Conservation (phyloP, 2,113 vertebrate species). For the Aldabrachelys gigantea region DNA sequence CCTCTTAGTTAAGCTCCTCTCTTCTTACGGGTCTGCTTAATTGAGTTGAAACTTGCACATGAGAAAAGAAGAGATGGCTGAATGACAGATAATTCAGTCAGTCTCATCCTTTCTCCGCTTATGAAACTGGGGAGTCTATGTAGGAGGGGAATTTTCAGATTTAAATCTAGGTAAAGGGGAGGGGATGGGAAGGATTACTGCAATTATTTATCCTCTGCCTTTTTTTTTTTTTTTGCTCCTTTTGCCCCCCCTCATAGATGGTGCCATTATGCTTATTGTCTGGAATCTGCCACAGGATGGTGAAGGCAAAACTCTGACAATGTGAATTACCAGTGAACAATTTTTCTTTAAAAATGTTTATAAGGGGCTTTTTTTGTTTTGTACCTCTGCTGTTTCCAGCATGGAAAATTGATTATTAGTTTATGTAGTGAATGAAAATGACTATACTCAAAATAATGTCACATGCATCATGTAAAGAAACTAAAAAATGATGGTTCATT, state of each 20-base stretch:
- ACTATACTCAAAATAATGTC: background rate
- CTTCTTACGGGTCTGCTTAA: background rate
- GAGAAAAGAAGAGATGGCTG: rapidly evolving
- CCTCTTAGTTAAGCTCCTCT: background rate
- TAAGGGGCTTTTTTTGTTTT: background rate
- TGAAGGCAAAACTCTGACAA: background rate
- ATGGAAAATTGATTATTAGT: background rate
- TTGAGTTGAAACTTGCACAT: background rate
- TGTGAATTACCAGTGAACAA: background rate
- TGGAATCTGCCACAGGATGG: background rate
- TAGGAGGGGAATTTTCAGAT: background rate
- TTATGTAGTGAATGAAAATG: background rate
- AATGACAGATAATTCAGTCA: background rate
- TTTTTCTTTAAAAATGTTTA: background rate
- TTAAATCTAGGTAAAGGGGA: background rate
- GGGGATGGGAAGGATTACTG: background rate
- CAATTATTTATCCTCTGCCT: too few relatives aligned
- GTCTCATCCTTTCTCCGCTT: background rate
- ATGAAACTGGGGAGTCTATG: background rate
- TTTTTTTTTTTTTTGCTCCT: too few relatives aligned
- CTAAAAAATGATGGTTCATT: background rate
- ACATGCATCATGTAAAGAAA: background rate
- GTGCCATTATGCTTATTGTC: background rate
- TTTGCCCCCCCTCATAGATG: background rate
- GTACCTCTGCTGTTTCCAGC: background rate